Base-by-base conservation (phyloP, 2,797 vertebrate genomes). In the Sardinella longiceps region DNA sequence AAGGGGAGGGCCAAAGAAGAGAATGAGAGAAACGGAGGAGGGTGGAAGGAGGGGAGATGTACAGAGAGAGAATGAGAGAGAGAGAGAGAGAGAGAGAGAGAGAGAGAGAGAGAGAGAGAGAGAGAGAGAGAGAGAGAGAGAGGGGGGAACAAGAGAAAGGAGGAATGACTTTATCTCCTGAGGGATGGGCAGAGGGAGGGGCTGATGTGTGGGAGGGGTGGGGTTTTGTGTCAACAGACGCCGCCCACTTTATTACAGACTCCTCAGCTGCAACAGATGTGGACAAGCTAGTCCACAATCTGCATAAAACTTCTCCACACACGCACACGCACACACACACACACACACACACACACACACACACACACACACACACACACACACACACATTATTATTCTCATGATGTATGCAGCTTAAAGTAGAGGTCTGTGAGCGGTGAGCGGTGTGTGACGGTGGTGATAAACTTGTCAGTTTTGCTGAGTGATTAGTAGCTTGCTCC, bases 81-180 rank as follows among this genome's bases (percentile, higher is more conserved):
- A 9, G 63, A 30, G 30, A 30, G 63, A 70, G 30, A 14, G 63
- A 14, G 25, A 12, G 28, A 37, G 28, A 30, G 63, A 25, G 25
- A n/a, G 25, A n/a, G 25, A 30, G 46, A 9, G 25, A 77, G 66
- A 37, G 33, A 74, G 30, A 74, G 18, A 66, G 33, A 30, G 25
- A 25, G 60, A 66, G 28, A 66, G 25, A 66, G 60, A 30, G 60
- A 66, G 60, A 66, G 60, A 63, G 60, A 11, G 60, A 25, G 20
- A 60, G 25, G 33, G 30, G 30, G 14, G 66, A 70, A 70, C 30
- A 70, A 77, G 70, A 43, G 18, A 77, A 18, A 77, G 20, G 70
- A 77, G 70, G 70, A 77, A 77, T 77, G 70, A 77, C 70, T 66
- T 66, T 77, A 77, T 77, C 70, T 77, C 37, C 70, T 23, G 18